phyloP scores from a whole-genome alignment of 2,797 vertebrate species.

The Leucoraja ocellata region DNA sequence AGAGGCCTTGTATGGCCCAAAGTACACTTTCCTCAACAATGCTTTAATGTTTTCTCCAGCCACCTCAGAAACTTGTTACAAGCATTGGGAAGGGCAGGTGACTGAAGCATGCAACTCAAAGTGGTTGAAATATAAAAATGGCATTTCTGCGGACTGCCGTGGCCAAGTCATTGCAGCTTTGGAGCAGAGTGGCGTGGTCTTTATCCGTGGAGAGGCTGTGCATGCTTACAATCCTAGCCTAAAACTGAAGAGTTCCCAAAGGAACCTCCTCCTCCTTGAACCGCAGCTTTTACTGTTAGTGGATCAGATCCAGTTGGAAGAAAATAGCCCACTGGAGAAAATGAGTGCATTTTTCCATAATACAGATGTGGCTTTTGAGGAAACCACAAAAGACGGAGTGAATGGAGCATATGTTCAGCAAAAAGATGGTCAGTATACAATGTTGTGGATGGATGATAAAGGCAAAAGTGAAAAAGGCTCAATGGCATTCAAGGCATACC shows the following conservation, averaged over 20 bases:
- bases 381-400: conserved; percentile 64
- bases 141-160: conserved; percentile 74
- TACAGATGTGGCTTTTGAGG: conserved; percentile 79
- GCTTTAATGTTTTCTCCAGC: conserved; percentile 79
- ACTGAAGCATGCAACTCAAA: conserved; percentile 93
- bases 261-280: conserved; percentile 85
- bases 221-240: conserved; percentile 78
- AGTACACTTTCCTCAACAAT: conserved; percentile 90
- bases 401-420: conserved; percentile 79
- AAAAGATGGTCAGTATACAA: conserved; percentile 73
- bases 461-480: conserved; percentile 74
- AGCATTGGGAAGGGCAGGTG: conserved; percentile 88
- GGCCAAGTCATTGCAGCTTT: conserved; percentile 72
- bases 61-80: conserved; percentile 75
- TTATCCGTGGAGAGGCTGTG: conserved; percentile 81
- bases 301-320: conserved; percentile 78
- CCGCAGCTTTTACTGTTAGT: conserved; percentile 87
- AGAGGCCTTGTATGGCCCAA: conserved; percentile 90
- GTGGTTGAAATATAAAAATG: conserved; percentile 89
- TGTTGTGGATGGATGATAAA: conserved; percentile 96
- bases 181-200: conserved; percentile 76
- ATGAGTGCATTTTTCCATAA: conserved; percentile 92
- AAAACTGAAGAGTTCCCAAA: conserved; percentile 75
- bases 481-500: conserved; percentile 75
- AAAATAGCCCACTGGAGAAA: conserved; percentile 67